Evolutionary conservation across 2,797 vertebrate genomes (phyloP).

Genomic region (Pygocentrus nattereri): DNA sequence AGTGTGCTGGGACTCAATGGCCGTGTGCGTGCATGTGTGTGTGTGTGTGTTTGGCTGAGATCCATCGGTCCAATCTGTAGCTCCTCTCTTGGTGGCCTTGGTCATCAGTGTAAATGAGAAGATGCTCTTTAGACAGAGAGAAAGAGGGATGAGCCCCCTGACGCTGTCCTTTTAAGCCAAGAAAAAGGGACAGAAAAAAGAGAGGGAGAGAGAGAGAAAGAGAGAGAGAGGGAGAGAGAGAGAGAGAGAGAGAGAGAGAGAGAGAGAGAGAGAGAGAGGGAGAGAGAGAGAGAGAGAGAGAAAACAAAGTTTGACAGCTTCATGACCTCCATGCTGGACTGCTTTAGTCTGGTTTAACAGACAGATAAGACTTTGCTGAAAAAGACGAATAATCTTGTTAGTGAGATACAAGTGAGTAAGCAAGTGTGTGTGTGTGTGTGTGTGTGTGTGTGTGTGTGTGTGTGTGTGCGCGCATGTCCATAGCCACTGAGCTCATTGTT

Average conservation of each 20-base stretch:
- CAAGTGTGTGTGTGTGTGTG: slow-evolving; percentile 32
- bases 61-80: slow-evolving; percentile 78
- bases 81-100: slow-evolving; percentile 53
- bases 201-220: neutral
- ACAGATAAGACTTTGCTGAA: neutral
- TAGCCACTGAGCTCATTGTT: slow-evolving; percentile 54
- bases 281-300: neutral
- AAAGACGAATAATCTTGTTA: neutral
- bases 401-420: neutral
- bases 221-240: neutral
- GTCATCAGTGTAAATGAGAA: slow-evolving; percentile 73
- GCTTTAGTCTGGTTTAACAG: neutral
- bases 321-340: neutral
- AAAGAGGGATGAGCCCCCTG: slow-evolving; percentile 69
- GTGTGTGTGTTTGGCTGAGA: slow-evolving; percentile 70
- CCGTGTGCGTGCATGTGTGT: slow-evolving; percentile 48
- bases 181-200: slow-evolving; percentile 14
- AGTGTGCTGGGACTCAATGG: slow-evolving; percentile 77
- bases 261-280: slow-evolving; percentile 9
- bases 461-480: slow-evolving; percentile 43
- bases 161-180: slow-evolving; percentile 52
- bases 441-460: slow-evolving; percentile 27
- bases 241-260: neutral
- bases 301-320: neutral
- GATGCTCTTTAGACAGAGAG: slow-evolving; percentile 68